A percentile compares a stretch with the other conserved stretches of the same genome.
phyloP scores from a whole-genome alignment of 2,797 vertebrate species.

The Gymnoscopelus microlampas region DNA sequence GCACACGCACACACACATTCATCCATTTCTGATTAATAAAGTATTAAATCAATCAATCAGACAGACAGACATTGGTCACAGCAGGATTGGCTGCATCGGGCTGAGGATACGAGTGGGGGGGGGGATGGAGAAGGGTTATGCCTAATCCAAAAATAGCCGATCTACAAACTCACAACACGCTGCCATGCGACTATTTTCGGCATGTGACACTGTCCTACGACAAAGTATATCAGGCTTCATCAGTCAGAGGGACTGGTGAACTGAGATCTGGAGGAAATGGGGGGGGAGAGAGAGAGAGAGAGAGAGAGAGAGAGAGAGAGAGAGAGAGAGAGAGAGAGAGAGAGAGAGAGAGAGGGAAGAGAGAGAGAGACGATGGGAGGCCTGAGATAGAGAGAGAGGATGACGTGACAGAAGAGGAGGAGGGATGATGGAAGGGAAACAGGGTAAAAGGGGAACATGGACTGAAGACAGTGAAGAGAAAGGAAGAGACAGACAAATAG shows the following conservation, averaged over 20 bases:
- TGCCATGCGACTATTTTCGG: no score
- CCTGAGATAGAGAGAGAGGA: constrained; percentile 12
- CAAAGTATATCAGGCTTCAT: no score
- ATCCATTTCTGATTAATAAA: no score
- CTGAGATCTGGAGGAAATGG: background rate
- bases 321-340: constrained; percentile 13
- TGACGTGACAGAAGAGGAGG: constrained; percentile 6
- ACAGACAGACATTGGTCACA: background rate
- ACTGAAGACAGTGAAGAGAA: background rate
- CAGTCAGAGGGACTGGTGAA: no score
- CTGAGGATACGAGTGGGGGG: no score
- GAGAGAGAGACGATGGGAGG: constrained; percentile 6
- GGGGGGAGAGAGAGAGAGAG: constrained; percentile 9
- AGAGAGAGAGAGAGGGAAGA: constrained; percentile 12
- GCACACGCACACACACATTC: constrained; percentile 2
- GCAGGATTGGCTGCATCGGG: background rate
- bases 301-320: constrained; percentile 12
- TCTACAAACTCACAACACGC: no score
- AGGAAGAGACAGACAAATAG: background rate
- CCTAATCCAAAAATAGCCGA: no score
- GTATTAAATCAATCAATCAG: no score
- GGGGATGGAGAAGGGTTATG: no score
- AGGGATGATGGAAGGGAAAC: background rate
- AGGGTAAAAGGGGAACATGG: no score
- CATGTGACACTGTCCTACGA: no score